Conservation (phyloP, 2,888 invertebrate genomes). For the Ennomos erosarius region DNA sequence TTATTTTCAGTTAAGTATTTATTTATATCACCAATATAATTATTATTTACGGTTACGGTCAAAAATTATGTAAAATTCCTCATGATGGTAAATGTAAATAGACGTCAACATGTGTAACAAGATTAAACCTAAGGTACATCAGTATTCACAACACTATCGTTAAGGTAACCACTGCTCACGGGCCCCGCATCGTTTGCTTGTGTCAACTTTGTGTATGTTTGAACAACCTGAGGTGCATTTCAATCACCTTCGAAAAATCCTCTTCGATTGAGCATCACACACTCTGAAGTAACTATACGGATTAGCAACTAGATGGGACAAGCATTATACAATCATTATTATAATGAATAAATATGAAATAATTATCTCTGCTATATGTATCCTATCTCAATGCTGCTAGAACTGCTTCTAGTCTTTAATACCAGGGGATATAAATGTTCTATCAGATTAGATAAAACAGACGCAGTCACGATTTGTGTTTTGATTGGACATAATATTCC, state of each 20-base stretch:
- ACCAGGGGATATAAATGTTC: conserved; percentile 30
- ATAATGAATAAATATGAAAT: too few species aligned
- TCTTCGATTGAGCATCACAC: conserved; percentile 29
- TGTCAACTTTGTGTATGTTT: conserved; percentile 67
- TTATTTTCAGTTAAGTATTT: too few species aligned
- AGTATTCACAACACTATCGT: conserved; percentile 55
- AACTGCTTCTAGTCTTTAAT: conserved; percentile 40
- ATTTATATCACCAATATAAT: not conserved
- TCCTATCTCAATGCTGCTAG: too few species aligned
- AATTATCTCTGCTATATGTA: too few species aligned
- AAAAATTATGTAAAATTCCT: conserved; percentile 18
- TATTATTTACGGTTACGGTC: conserved; percentile 1
- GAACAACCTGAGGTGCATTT: conserved; percentile 64
- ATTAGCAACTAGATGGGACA: too few species aligned
- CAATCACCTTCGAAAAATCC: conserved; percentile 50
- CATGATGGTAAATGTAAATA: conserved; percentile 46
- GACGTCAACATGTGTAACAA: conserved; percentile 47
- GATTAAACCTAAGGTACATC: conserved; percentile 51
- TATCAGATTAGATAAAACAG: conserved; percentile 44
- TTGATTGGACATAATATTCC: conserved; percentile 8
- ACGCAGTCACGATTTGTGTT: conserved; percentile 24
- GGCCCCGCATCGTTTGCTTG: conserved; percentile 68
- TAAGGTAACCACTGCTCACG: conserved; percentile 57
- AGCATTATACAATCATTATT: conserved; percentile 20
- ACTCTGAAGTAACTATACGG: too few species aligned